A percentile compares a stretch with the other conserved stretches of the same genome.
Evolutionary conservation across 2,888 invertebrate genomes (phyloP).

Genomic region (Orchesellides sinensis): DNA sequence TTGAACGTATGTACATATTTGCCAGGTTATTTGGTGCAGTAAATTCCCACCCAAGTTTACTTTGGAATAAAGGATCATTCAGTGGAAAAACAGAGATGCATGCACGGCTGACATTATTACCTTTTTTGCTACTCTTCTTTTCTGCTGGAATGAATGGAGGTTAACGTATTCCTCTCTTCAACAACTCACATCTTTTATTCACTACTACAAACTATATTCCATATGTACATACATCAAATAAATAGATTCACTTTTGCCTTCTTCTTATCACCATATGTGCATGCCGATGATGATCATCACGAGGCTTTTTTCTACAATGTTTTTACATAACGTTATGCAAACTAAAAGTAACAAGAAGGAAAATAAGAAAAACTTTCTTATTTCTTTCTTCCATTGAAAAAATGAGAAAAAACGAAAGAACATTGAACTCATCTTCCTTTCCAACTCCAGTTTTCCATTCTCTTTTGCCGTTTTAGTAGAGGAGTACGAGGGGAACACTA

Average conservation of each 20-base stretch:
- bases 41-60: conserved; percentile 17
- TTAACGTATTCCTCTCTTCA: neutral
- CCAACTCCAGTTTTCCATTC: no score
- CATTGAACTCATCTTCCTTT: no score
- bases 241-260: neutral
- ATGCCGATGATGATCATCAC: neutral
- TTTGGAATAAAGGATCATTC: conserved; percentile 23
- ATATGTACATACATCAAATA: no score
- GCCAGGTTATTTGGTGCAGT: conserved; percentile 2
- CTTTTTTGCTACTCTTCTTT: neutral
- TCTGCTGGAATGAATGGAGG: neutral
- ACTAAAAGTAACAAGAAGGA: neutral
- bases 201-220: neutral
- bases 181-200: neutral
- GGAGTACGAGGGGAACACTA: neutral
- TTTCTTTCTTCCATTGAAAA: neutral
- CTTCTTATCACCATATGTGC: neutral
- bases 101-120: conserved; percentile 56
- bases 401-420: no score
- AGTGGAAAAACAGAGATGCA: conserved; percentile 46
- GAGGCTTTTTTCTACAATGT: neutral
- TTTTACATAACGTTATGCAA: conserved; percentile 1
- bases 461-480: no score
- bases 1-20: neutral
- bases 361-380: neutral